Percentiles rank a stretch among this genome's conserved stretches.
Conservation (phyloP, 2,113 vertebrate species). For the Pelusios castaneus region DNA sequence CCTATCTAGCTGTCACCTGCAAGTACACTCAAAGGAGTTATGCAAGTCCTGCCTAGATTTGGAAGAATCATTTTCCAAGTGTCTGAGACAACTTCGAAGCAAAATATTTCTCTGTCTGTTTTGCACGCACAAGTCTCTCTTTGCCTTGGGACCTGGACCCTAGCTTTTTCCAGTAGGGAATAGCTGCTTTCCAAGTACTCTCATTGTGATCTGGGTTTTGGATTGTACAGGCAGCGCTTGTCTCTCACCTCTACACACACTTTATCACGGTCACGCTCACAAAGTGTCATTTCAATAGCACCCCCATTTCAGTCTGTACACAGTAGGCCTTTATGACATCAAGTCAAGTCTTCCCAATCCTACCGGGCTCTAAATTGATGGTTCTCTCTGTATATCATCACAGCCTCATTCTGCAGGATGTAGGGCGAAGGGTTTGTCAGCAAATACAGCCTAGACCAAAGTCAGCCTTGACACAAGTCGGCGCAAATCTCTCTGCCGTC, state of each 20-base stretch:
- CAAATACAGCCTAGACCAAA: background rate
- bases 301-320: background rate
- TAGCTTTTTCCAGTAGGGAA: background rate
- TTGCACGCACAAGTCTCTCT: background rate
- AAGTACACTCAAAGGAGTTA: background rate
- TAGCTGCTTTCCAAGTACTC: background rate
- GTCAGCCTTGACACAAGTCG: background rate
- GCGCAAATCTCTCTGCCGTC: background rate
- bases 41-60: background rate
- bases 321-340: background rate
- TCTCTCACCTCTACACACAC: background rate
- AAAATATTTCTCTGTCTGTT: background rate
- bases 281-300: accelerated
- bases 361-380: background rate
- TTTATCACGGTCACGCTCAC: background rate
- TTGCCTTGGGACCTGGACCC: background rate
- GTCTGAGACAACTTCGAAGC: background rate
- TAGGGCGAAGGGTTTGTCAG: background rate
- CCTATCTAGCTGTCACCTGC: background rate
- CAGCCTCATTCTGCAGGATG: background rate
- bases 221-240: background rate
- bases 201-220: background rate
- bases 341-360: background rate
- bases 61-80: background rate
- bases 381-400: background rate